phyloP scores from a whole-genome alignment of 92 coral and sea anemone genomes.

The Pocillopora grandis region DNA sequence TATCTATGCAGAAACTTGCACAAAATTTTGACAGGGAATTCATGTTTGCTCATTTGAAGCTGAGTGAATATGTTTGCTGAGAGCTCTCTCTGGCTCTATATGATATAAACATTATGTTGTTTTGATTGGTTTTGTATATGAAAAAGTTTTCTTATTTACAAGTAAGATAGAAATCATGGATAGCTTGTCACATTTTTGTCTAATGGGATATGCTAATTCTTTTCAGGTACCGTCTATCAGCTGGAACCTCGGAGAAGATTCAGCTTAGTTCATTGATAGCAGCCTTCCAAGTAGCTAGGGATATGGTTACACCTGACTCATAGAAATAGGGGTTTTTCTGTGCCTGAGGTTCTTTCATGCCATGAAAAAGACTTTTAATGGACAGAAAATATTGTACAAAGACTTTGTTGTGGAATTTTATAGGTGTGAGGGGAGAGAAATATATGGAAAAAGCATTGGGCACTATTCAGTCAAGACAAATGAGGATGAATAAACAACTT shows the following conservation, averaged over 20 bases:
- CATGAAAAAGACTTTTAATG: not conserved
- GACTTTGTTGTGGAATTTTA: too few relatives aligned
- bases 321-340: not conserved
- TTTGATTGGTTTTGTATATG: too few relatives aligned
- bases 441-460: too few relatives aligned
- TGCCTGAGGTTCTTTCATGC: not conserved
- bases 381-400: too few relatives aligned
- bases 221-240: constrained; percentile 88
- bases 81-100: not conserved
- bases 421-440: too few relatives aligned
- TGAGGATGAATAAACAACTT: too few relatives aligned
- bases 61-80: not conserved
- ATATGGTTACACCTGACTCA: constrained; percentile 76
- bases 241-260: constrained; percentile 94
- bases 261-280: constrained; percentile 92
- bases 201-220: not conserved
- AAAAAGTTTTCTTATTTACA: too few relatives aligned
- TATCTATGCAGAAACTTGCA: not conserved
- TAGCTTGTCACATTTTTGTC: too few relatives aligned
- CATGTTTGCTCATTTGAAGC: too few relatives aligned
- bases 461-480: too few relatives aligned
- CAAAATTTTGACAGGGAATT: not conserved
- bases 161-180: too few relatives aligned
- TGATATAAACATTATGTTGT: too few relatives aligned
- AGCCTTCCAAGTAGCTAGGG: constrained; percentile 98